Conservation (phyloP, 30 jellyfish, hydroid and myxozoan genomes). For the Aurelia sp. region DNA sequence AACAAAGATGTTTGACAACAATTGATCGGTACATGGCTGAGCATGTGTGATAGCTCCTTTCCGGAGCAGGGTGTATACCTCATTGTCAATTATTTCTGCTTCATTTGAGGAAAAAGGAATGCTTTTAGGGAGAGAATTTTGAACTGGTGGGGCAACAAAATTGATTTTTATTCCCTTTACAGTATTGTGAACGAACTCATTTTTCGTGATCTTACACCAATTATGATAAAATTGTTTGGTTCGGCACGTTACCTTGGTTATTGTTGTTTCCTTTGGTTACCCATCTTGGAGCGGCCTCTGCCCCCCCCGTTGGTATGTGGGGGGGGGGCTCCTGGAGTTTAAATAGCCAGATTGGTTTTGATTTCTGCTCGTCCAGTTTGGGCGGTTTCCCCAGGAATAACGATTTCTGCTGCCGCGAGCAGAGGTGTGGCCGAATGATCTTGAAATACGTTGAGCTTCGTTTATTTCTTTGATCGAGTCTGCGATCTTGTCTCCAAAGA, state of each 20-base stretch:
- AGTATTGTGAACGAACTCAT: neutral
- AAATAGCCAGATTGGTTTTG: neutral
- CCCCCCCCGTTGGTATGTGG: neutral
- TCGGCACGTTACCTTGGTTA: neutral
- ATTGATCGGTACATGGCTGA: neutral
- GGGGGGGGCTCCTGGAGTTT: conserved; percentile 3
- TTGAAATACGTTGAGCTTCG: neutral
- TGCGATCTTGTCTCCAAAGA: neutral
- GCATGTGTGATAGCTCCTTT: neutral
- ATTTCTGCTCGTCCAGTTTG: neutral
- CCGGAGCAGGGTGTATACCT: too few relatives aligned
- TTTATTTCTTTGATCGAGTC: neutral
- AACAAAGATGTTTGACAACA: neutral
- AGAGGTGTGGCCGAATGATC: neutral
- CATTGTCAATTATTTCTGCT: too few relatives aligned
- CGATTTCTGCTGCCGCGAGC: neutral
- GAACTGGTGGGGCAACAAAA: neutral
- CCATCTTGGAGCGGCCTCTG: too few relatives aligned
- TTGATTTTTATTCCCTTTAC: neutral
- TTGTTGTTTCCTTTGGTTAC: neutral
- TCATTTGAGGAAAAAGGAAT: too few relatives aligned
- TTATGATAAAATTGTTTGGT: neutral
- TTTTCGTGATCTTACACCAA: neutral
- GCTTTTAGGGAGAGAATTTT: neutral
- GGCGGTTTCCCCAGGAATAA: neutral